phyloP scores from a whole-genome alignment of 2,113 vertebrate genomes.

The Myiopsitta monachus region DNA sequence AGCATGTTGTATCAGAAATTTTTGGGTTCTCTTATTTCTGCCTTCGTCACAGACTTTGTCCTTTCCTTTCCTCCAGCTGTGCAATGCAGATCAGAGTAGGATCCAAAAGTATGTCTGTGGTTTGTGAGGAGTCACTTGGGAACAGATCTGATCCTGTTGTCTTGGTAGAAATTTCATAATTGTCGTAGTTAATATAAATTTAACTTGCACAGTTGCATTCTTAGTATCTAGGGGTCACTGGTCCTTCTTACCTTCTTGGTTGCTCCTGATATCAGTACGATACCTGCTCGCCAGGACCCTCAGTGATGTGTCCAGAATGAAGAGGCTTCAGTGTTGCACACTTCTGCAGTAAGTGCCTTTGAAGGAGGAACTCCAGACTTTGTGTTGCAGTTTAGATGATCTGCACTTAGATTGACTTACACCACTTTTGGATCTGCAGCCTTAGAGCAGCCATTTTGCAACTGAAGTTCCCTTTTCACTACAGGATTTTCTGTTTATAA shows the following conservation, averaged over 20 bases:
- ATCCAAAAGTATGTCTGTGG: background rate
- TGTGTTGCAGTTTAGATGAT: background rate
- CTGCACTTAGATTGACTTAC: background rate
- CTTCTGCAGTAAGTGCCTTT: background rate
- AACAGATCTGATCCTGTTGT: background rate
- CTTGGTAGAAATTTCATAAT: background rate
- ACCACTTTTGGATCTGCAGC: background rate
- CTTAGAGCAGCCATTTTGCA: background rate
- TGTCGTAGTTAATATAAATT: background rate
- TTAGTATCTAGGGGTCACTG: background rate
- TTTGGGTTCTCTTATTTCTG: background rate
- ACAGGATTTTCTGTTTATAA: background rate
- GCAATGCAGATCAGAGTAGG: background rate
- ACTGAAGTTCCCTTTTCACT: background rate
- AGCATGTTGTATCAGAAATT: background rate
- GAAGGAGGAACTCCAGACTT: background rate
- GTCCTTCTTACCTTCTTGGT: background rate
- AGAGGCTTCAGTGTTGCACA: background rate
- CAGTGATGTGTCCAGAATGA: background rate
- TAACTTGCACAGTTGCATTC: background rate
- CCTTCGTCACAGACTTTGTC: background rate
- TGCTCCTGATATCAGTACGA: background rate
- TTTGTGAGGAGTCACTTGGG: background rate
- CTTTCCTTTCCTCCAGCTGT: background rate
- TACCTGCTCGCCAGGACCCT: background rate